A percentile compares a stretch with the other conserved stretches of the same genome.
These are phyloP conservation scores for Pteromalus puparum DNA, from an alignment of 1,140 invertebrate species.

Conservation along the genomic window DNA sequence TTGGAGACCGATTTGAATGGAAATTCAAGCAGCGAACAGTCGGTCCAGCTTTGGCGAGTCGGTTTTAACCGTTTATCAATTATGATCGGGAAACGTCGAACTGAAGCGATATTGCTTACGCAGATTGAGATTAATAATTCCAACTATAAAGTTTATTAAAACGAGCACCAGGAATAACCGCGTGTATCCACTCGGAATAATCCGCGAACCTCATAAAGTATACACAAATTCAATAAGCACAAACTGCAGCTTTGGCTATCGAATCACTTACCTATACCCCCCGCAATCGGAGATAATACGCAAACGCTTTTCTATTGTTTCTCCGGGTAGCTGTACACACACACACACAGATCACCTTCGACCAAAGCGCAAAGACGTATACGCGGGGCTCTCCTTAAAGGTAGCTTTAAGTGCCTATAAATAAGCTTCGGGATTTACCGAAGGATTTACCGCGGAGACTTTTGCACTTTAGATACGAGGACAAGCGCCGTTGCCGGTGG, in stretches of 20 bases:
- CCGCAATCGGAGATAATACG: neutral
- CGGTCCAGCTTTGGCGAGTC: too few relatives aligned
- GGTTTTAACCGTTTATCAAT: too few relatives aligned
- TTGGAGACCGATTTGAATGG: too few relatives aligned
- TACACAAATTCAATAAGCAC: neutral
- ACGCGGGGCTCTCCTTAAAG: slow-evolving; percentile 58
- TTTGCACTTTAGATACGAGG: slow-evolving; percentile 61
- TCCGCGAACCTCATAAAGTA: neutral
- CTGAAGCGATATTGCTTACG: too few relatives aligned
- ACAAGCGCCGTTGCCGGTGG: slow-evolving; percentile 32
- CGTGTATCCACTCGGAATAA: neutral
- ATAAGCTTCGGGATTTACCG: slow-evolving; percentile 58
- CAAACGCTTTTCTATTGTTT: slow-evolving; percentile 25
- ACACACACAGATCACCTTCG: slow-evolving; percentile 7
- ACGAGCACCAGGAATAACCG: too few relatives aligned
- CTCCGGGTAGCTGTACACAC: neutral
- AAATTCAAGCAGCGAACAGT: too few relatives aligned
- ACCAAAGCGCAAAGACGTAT: slow-evolving; percentile 18
- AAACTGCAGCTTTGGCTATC: neutral
- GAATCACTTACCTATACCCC: neutral
- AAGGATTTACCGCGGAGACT: slow-evolving; percentile 60
- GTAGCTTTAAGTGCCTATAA: slow-evolving; percentile 62
- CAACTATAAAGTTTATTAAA: too few relatives aligned
- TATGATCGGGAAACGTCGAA: too few relatives aligned
- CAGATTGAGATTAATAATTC: too few relatives aligned